These are phyloP conservation scores for Argopecten irradians DNA, from an alignment of 1,140 invertebrate genomes.

Conservation along the genomic window DNA sequence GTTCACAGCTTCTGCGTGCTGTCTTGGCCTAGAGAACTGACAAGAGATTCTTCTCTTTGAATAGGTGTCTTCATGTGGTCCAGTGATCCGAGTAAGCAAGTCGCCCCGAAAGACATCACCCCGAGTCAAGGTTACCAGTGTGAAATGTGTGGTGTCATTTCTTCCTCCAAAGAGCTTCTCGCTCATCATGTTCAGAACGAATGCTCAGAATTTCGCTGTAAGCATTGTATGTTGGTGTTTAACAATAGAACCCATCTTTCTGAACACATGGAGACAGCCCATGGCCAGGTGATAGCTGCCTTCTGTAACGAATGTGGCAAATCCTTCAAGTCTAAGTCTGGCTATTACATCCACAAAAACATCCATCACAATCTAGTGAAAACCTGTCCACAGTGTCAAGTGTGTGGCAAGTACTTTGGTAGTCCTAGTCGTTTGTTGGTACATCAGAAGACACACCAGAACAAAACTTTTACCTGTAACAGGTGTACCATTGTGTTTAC, in stretches of 20 bases:
- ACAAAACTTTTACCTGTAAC: background rate
- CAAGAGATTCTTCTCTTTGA: slow-evolving; percentile 1
- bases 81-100: background rate
- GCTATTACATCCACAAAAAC: background rate
- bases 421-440: background rate
- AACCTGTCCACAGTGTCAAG: background rate
- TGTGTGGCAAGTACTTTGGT: background rate
- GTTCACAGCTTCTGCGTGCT: background rate
- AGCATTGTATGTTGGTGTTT: background rate
- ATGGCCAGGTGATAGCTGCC: background rate
- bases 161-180: background rate
- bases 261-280: background rate
- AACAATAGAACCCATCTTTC: background rate
- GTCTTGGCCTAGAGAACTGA: background rate
- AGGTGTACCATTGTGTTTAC: background rate
- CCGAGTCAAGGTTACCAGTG: slow-evolving; percentile 4
- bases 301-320: background rate
- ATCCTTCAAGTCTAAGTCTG: background rate
- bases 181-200: background rate
- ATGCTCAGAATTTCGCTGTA: background rate
- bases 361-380: background rate
- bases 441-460: background rate
- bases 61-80: background rate
- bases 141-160: slow-evolving; percentile 2
- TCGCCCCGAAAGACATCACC: background rate